These are phyloP conservation scores for Cephus runcator DNA, from an alignment of 2,888 invertebrate genomes.

Conservation along the genomic window DNA sequence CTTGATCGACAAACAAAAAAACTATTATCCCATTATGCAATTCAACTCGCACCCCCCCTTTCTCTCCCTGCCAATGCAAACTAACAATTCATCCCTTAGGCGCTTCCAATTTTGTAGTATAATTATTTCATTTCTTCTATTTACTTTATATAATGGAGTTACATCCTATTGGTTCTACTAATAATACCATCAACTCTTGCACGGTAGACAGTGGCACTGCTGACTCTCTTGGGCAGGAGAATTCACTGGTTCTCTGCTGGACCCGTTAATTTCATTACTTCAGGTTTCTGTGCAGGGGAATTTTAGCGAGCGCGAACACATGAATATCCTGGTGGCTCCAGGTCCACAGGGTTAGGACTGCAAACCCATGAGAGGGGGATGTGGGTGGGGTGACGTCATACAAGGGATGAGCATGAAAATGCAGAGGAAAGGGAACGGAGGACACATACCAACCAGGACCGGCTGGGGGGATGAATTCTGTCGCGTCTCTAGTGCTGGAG, in stretches of 20 bases:
- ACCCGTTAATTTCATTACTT: not conserved
- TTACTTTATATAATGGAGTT: not conserved
- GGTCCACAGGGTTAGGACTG: not conserved
- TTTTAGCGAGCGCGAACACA: not conserved
- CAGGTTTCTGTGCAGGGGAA: not conserved
- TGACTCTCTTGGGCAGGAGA: not conserved
- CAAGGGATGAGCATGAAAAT: constrained; percentile 14
- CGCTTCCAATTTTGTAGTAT: not conserved
- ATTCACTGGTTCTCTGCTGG: not conserved
- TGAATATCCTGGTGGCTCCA: not conserved
- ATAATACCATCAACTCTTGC: not conserved
- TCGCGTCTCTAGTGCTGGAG: not conserved
- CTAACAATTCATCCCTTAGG: not conserved
- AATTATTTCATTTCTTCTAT: not conserved
- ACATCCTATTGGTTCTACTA: not conserved
- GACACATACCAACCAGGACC: not conserved
- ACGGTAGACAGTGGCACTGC: not conserved
- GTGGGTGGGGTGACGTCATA: constrained; percentile 18
- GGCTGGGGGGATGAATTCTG: not conserved
- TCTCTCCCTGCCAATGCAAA: not conserved
- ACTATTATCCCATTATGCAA: not conserved
- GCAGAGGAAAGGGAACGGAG: not conserved
- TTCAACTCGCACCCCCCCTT: not conserved
- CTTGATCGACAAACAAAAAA: not conserved
- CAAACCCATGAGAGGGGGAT: not conserved